Conservation (phyloP, 2,797 vertebrate genomes). For the Octomys mimax region DNA sequence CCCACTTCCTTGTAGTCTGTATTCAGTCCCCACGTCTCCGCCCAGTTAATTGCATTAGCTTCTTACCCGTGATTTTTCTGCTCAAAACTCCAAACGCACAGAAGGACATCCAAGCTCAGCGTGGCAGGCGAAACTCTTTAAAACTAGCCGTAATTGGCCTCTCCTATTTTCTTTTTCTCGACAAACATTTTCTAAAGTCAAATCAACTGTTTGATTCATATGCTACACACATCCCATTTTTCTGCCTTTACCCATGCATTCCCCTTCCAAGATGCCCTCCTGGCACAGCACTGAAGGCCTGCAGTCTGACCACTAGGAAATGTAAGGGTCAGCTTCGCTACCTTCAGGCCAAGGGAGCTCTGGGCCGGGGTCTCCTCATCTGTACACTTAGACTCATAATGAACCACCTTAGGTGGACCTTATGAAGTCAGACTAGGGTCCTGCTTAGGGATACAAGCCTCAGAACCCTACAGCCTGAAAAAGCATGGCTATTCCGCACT, state of each 20-base stretch:
- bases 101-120: not conserved
- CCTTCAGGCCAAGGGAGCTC: not conserved
- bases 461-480: not conserved
- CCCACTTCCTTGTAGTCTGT: not conserved
- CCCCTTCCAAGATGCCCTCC: not conserved
- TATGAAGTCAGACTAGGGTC: not conserved
- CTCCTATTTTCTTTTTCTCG: not conserved
- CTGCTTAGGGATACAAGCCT: not conserved
- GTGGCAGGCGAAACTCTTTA: not conserved
- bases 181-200: constrained; percentile 26
- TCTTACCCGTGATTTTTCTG: not conserved
- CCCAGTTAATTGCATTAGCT: not conserved
- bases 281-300: not conserved
- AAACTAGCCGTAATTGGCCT: not conserved
- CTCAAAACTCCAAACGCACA: not conserved
- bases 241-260: not conserved
- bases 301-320: not conserved
- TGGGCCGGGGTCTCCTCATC: not conserved
- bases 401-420: not conserved
- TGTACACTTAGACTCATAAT: not conserved
- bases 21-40: not conserved
- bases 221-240: not conserved
- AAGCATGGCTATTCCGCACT: not conserved
- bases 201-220: not conserved
- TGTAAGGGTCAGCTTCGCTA: not conserved